These are phyloP conservation scores for Ditylenchus weischeri DNA, from an alignment of 2,888 invertebrate genomes.

Conservation along the genomic window DNA sequence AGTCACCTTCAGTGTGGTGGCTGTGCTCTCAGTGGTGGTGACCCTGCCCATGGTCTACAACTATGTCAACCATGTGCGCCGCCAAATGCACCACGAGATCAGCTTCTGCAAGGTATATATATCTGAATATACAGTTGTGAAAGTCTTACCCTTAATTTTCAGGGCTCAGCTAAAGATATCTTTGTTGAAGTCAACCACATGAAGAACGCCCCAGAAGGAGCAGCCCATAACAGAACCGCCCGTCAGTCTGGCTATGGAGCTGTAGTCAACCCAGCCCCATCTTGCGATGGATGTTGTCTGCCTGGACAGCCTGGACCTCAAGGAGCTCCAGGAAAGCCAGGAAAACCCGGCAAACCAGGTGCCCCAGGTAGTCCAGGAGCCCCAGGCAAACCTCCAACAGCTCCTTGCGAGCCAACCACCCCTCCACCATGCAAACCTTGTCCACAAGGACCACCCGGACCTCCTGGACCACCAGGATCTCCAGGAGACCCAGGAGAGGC, in stretches of 20 bases:
- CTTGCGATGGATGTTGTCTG: constrained; percentile 53
- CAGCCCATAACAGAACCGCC: constrained; percentile 53
- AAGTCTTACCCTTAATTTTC: constrained; percentile 7
- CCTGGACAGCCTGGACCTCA: constrained; percentile 55
- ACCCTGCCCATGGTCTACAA: constrained; percentile 58
- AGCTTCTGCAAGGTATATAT: constrained; percentile 55
- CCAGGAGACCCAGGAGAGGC: constrained; percentile 39
- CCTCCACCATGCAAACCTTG: constrained; percentile 49
- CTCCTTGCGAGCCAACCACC: constrained; percentile 56
- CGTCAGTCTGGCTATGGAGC: constrained; percentile 57
- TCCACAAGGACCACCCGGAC: constrained; percentile 44
- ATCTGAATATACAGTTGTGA: not conserved
- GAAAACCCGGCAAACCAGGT: constrained; percentile 35
- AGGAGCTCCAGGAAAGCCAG: constrained; percentile 30
- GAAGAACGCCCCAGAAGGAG: constrained; percentile 49
- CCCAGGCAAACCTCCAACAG: constrained; percentile 28
- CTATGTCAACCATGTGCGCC: constrained; percentile 56
- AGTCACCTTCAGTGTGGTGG: constrained; percentile 57
- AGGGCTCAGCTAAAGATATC: constrained; percentile 59
- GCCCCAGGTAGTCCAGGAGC: constrained; percentile 32
- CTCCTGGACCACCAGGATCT: constrained; percentile 39
- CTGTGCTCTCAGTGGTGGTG: constrained; percentile 57
- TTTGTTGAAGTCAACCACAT: constrained; percentile 58
- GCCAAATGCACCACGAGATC: constrained; percentile 58
- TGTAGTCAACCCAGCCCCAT: constrained; percentile 43